Conservation (phyloP, 2,797 vertebrate genomes). For the Microtus californicus region DNA sequence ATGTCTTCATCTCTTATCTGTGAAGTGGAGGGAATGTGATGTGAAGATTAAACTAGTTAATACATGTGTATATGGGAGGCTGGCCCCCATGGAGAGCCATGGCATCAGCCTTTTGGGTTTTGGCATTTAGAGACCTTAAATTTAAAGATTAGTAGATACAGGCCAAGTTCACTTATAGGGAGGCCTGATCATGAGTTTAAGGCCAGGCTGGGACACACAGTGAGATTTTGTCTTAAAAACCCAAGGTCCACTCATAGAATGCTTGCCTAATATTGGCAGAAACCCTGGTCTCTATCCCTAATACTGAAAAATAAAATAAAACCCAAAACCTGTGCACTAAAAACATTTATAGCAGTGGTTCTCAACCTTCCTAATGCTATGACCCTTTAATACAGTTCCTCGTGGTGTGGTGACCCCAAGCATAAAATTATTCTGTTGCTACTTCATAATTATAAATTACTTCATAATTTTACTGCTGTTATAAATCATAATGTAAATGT, state of each 20-base stretch:
- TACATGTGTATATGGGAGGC: rapidly evolving
- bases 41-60: neutral
- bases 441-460: neutral
- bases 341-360: neutral
- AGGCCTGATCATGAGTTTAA: neutral
- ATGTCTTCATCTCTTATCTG: neutral
- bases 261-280: neutral
- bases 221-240: neutral
- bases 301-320: neutral
- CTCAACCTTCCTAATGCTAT: neutral
- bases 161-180: neutral
- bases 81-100: neutral
- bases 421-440: neutral
- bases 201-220: neutral
- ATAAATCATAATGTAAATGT: neutral
- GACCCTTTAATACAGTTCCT: neutral
- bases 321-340: neutral
- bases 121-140: neutral
- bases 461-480: neutral
- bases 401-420: neutral
- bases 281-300: neutral
- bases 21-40: neutral
- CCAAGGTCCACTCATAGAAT: neutral
- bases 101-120: neutral
- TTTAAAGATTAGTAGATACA: neutral